phyloP scores from a whole-genome alignment of 1,140 invertebrate species.

The Pogonomyrmex barbatus region DNA sequence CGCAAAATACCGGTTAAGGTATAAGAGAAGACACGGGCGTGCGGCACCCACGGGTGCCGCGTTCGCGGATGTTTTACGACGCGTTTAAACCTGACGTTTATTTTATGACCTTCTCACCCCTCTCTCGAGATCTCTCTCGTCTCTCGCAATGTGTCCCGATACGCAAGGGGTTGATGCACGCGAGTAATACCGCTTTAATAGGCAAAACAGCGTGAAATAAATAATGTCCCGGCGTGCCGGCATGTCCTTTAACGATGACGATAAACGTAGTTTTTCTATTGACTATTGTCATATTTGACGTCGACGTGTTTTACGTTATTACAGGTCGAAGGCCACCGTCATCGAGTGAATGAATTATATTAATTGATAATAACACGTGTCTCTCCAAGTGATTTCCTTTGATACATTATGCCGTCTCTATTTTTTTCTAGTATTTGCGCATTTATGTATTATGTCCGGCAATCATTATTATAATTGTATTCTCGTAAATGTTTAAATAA shows the following conservation, averaged over 20 bases:
- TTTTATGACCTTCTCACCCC: slow-evolving; percentile 38
- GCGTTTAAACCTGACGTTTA: slow-evolving; percentile 45
- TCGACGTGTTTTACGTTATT: slow-evolving; percentile 36
- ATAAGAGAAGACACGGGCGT: not conserved
- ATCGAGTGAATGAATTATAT: slow-evolving; percentile 31
- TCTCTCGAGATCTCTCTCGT: not conserved
- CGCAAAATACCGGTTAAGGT: not conserved
- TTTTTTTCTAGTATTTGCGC: not conserved
- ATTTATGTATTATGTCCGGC: not conserved
- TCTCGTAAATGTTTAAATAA: slow-evolving; percentile 5
- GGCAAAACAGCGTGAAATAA: slow-evolving; percentile 41
- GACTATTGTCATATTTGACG: slow-evolving; percentile 2
- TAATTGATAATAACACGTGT: slow-evolving; percentile 39
- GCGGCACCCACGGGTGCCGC: not conserved
- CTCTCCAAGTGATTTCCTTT: not conserved
- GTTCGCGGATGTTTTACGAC: slow-evolving; percentile 15
- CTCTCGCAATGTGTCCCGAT: not conserved
- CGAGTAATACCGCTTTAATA: slow-evolving; percentile 22
- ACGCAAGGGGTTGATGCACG: not conserved
- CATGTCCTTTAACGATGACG: slow-evolving; percentile 14
- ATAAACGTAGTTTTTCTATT: slow-evolving; percentile 24
- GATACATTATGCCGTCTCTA: not conserved
- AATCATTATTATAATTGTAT: not conserved
- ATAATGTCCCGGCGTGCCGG: not conserved
- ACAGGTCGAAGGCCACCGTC: not conserved